Conservation (phyloP, 2,888 invertebrate species). For the Drosophila anomelani region DNA sequence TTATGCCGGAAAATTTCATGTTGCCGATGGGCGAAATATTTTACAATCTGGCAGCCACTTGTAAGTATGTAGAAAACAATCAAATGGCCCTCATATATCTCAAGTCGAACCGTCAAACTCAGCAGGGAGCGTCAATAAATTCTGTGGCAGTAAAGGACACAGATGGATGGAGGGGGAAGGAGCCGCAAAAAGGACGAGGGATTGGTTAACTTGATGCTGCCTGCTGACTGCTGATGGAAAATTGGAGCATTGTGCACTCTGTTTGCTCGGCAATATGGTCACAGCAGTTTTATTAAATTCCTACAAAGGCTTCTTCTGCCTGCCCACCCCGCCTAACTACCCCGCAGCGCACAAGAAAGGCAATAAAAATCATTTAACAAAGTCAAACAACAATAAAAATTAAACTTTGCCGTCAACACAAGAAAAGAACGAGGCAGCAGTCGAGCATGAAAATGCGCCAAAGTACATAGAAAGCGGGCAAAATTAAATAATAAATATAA, state of each 20-base stretch:
- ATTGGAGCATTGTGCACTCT: slow-evolving; percentile 73
- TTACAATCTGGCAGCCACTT: slow-evolving; percentile 33
- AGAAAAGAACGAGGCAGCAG: slow-evolving; percentile 47
- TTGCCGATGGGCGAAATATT: slow-evolving; percentile 41
- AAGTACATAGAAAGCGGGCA: slow-evolving; percentile 69
- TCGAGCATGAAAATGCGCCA: slow-evolving; percentile 66
- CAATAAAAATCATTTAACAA: slow-evolving; percentile 81
- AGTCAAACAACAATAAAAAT: slow-evolving; percentile 81
- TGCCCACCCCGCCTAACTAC: slow-evolving; percentile 18
- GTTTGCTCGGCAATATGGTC: slow-evolving; percentile 75
- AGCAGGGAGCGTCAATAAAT: slow-evolving; percentile 48
- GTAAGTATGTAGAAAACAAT: slow-evolving; percentile 38
- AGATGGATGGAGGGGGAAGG: not conserved
- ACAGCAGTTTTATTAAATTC: slow-evolving; percentile 77
- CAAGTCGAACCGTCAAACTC: slow-evolving; percentile 34
- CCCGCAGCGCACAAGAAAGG: slow-evolving; percentile 53
- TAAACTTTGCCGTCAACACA: slow-evolving; percentile 79
- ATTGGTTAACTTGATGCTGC: slow-evolving; percentile 11
- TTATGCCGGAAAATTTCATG: slow-evolving; percentile 43
- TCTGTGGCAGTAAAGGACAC: slow-evolving; percentile 25
- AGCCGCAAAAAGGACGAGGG: not conserved
- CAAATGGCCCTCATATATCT: slow-evolving; percentile 68
- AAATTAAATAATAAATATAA: slow-evolving; percentile 79
- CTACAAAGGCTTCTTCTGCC: slow-evolving; percentile 68
- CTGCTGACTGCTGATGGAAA: slow-evolving; percentile 26